Evolutionary conservation across 2,113 vertebrate genomes (phyloP), one percentile per base, ranked within the genome.

Genomic region (Larimichthys polyactis): DNA sequence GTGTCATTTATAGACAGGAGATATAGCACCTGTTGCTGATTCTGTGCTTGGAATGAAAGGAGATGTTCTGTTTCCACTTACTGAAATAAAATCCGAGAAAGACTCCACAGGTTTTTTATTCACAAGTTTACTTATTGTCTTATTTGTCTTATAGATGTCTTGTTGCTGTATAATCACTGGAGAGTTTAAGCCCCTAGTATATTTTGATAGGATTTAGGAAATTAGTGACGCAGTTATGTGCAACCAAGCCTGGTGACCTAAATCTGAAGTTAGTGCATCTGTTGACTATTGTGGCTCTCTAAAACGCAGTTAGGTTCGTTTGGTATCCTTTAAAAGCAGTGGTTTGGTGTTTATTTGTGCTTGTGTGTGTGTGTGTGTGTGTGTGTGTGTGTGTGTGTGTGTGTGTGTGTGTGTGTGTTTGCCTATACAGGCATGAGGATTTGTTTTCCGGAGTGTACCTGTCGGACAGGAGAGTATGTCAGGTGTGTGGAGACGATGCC

Each of bases 401-500:
- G 24, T 24, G 5, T 43, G 8, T 62, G 40, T 85, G 36, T 74
- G 48, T 62, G 27, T 80, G 5, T 48, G 4, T 59, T 32, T 85
- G 29, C 70, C 36, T 59, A n/a, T 70, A 20, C 65, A 94, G 93
- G 68, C 88, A 90, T 59, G 90, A 92, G 32, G 90, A 87, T 20
- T 59, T 94, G 71, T 93, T 94, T 63, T 91, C 93, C 63, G 96
- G 94, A 81, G 93, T 82, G 91, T 98, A 97, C 90, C 96, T 98
- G 77, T 97, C 97, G 10, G 96, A 97, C 40, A 95, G 97, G 68
- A 97, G 97, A 94, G 96, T 96, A 27, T 99, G 97, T 74, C 93
- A 98, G 86, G 98, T 99, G 86, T 99, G 98, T 27, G 96, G 97
- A 0, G 98, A 99, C 11, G 97, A 98, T 84, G 98, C 98, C 91